Evolutionary conservation across 2,797 vertebrate genomes (phyloP).

Genomic region (Galago senegalensis): DNA sequence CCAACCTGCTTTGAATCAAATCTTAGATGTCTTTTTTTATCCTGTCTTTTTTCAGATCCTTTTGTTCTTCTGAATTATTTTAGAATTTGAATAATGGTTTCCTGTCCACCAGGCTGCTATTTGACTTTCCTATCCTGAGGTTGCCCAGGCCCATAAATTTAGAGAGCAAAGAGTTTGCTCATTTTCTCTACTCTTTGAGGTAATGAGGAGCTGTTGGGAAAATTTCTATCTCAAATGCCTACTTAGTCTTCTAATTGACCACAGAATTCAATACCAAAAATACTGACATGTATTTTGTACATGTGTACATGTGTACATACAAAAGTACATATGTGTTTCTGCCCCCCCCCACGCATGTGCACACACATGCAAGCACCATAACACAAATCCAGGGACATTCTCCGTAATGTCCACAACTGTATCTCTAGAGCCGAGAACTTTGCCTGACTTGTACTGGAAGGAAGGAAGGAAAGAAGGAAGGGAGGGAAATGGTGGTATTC

Average conservation of each 20-base stretch:
- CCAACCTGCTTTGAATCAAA: not conserved
- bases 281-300: not conserved
- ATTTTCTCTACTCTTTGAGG: not conserved
- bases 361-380: not conserved
- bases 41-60: not conserved
- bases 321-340: not conserved
- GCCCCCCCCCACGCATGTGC: not conserved
- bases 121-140: not conserved
- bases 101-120: not conserved
- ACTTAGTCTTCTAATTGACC: not conserved
- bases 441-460: not conserved
- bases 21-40: not conserved
- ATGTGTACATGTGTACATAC: not conserved
- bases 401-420: not conserved
- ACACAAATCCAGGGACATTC: not conserved
- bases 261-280: slow-evolving; percentile 25
- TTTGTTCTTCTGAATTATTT: not conserved
- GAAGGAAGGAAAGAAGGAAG: not conserved
- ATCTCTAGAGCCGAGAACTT: slow-evolving; percentile 7
- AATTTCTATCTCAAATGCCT: not conserved
- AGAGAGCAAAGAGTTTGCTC: not conserved
- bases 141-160: not conserved
- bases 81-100: not conserved
- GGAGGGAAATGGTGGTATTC: not conserved
- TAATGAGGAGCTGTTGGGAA: not conserved